phyloP scores from a whole-genome alignment of 2,113 vertebrate species.

The Austrofundulus limnaeus region DNA sequence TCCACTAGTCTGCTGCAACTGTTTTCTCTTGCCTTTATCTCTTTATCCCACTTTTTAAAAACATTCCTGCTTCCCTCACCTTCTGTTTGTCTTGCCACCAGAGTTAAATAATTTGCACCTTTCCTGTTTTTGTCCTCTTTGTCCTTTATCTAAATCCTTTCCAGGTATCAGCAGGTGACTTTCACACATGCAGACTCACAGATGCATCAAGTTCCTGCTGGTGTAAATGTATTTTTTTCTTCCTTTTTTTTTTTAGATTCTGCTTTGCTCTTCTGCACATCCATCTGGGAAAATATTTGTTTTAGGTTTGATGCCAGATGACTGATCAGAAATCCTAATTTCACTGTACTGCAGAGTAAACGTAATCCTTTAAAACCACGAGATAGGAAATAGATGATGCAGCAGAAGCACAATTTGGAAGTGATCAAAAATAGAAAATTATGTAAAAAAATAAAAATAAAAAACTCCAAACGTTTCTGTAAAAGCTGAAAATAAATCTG shows the following conservation, averaged over 20 bases:
- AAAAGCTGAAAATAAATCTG: not conserved
- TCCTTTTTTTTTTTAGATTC: not conserved
- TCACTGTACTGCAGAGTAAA: slow-evolving; percentile 28
- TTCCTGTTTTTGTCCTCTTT: slow-evolving; percentile 9
- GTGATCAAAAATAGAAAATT: not conserved
- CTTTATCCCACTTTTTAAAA: slow-evolving; percentile 11
- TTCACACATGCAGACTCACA: slow-evolving; percentile 24
- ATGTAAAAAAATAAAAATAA: not conserved
- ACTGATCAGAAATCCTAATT: not conserved
- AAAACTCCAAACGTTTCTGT: not conserved
- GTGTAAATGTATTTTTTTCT: slow-evolving; percentile 10
- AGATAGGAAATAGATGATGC: not conserved
- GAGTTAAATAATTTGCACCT: slow-evolving; percentile 2
- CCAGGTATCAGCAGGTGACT: slow-evolving; percentile 47
- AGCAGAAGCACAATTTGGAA: not conserved
- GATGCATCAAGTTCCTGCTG: slow-evolving; percentile 1
- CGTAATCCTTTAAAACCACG: not conserved
- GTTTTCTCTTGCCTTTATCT: slow-evolving; percentile 7
- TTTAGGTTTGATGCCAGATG: not conserved
- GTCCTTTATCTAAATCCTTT: slow-evolving; percentile 54
- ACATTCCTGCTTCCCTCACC: not conserved
- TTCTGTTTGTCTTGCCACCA: slow-evolving; percentile 2
- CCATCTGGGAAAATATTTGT: slow-evolving; percentile 44
- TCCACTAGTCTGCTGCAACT: slow-evolving; percentile 2
- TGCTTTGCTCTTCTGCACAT: slow-evolving; percentile 11